A percentile compares a stretch with the other conserved stretches of the same genome.
Evolutionary conservation across 2,113 vertebrate genomes (phyloP).

Genomic region (Mormyrus iriodes): DNA sequence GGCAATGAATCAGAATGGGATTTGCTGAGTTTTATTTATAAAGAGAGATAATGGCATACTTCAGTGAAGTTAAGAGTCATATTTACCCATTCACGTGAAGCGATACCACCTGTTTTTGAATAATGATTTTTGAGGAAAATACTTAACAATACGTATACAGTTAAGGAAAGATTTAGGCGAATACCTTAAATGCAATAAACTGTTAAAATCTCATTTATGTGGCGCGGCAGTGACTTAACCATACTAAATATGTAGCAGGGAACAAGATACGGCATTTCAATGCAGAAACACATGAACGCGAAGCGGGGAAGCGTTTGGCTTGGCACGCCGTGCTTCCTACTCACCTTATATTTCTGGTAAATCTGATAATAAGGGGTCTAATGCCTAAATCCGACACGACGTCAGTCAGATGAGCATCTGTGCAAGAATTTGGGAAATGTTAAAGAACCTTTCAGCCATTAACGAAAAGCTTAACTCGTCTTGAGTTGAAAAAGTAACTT

Average conservation of each 20-base stretch:
- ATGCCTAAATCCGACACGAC: background rate
- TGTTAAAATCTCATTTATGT: background rate
- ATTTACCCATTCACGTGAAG: background rate
- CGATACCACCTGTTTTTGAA: slow-evolving; percentile 2
- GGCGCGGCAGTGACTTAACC: background rate
- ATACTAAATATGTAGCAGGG: background rate
- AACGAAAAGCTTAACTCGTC: background rate
- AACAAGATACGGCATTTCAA: background rate
- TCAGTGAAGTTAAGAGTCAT: background rate
- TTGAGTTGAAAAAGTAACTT: background rate
- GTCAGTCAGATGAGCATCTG: background rate
- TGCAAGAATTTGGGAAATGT: background rate
- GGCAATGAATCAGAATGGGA: background rate
- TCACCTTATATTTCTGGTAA: background rate
- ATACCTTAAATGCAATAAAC: background rate
- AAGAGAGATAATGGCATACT: slow-evolving; percentile 4
- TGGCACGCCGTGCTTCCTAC: background rate
- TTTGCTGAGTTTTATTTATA: background rate
- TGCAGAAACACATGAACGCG: background rate
- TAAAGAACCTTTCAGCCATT: background rate
- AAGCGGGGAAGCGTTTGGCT: background rate
- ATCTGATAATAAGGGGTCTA: background rate
- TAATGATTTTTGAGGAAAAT: background rate
- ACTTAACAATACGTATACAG: background rate
- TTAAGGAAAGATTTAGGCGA: background rate